Base-by-base conservation (phyloP, 2,113 vertebrate genomes). In the Lucifuga dentata region DNA sequence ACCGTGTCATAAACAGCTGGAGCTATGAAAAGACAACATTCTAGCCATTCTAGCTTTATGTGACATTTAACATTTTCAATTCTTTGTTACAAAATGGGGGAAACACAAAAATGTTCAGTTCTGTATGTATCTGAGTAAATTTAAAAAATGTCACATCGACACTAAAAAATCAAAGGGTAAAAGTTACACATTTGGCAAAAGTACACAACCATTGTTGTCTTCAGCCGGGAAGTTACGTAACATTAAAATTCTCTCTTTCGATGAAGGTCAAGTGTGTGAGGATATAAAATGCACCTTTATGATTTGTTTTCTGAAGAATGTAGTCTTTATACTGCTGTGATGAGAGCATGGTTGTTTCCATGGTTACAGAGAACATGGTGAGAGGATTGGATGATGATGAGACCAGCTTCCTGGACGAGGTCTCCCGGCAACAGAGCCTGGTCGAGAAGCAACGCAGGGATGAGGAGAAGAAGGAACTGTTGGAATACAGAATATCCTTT, bases 401-500 rank as follows among this genome's bases (percentile, higher is more conserved):
- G 90, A 91, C 90, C 1, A 93, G 94, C 89, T 99, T 99, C 90
- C 94, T 99, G 82, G 96, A 98, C 60, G 97, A 99, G 88, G 96
- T 98, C 84, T 98, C 97, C 86, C 95, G 94, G 81, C 96, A 99
- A 90, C 98, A 98, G 81, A 90, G 93, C 56, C 93, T 99, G 56
- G 86, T 99, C 52, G 98, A 99, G 90, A 98, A 97, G 83, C 95
- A 96, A n/a, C 93, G 96, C 52, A 93, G 95, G 81, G 97, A 99
- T 44, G 98, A 99, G 77, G 98, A 99, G 49, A 89, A 93, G 78
- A 92, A 95, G 73, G 96, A 98, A 62, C 86, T 99, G 48, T 91
- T 95, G 8, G 97, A 99, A 73, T 99, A 97, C 89, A 95, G 96
- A 93, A 99, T 99, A 99, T 99, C 97, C 97, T 97, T 95, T 94